Evolutionary conservation across 2,888 invertebrate genomes (phyloP), one percentile per base, ranked within the genome.

Genomic region (Melanotus villosus): DNA sequence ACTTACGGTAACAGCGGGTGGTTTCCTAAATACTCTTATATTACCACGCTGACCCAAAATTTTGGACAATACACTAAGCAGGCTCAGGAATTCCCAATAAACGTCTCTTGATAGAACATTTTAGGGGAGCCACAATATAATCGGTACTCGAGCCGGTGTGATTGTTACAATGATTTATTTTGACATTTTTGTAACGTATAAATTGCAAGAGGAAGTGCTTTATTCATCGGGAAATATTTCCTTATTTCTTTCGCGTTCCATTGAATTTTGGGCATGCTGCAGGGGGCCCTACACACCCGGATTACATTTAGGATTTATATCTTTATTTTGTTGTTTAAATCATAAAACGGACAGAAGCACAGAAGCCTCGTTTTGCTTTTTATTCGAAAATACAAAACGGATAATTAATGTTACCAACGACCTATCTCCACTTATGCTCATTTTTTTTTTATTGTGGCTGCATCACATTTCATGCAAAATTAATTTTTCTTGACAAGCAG

Each of bases 261-360:
- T 75, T 75, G 75, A 76, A 77, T 26, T 77, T 78, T 76, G 76
- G 75, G 73, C 73, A 72, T 78, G 68, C 79, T 68, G 70, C 72
- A 65, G 80, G 80, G 76, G 77, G 77, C 65, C 59, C 62, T 71
- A 64, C 50, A 62, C 58, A 59, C 70, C 71, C 74, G 77, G 76
- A 79, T 79, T 78, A 74, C 78, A 77, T 75, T 68, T 69, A 30
- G 73, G 76, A 80, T 80, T 80, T 79, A 80, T 80, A 78, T 78
- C 78, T 80, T 76, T 79, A 80, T 80, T n/a, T 79, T 77, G 76
- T 73, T 71, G 73, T 75, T 68, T 73, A 72, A 64, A 64, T 60
- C 16, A 58, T n/a, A n/a, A n/a, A n/a, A n/a, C 16, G 59, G 38
- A 38, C 38, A 14, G 16, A 1, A 43, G 59, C 18, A 30, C n/a